phyloP scores from a whole-genome alignment of 2,797 vertebrate species.

The Enteromius treurensis region DNA sequence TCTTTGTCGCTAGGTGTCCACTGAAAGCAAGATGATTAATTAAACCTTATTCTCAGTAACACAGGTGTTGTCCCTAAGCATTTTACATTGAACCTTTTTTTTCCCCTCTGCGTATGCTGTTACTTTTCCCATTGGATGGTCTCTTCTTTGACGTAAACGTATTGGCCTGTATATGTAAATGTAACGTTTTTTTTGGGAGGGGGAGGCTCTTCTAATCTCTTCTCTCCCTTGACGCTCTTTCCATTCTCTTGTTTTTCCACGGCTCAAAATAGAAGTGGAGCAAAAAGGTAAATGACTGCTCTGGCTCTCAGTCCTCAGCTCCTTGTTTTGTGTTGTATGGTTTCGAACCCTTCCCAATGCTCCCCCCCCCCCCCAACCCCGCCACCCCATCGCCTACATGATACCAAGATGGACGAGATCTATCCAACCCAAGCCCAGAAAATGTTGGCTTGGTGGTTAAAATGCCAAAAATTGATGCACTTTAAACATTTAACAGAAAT shows the following conservation, averaged over 20 bases:
- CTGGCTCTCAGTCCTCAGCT: conserved; percentile 87
- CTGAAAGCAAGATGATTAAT: conserved; percentile 44
- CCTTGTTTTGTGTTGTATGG: conserved; percentile 97
- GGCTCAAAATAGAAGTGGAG: conserved; percentile 99
- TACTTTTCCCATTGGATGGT: conserved; percentile 55
- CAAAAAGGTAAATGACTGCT: conserved; percentile 99
- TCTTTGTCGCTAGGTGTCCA: conserved; percentile 64
- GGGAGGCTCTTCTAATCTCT: conserved; percentile 95
- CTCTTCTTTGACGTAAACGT: conserved; percentile 79
- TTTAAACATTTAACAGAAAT: background rate
- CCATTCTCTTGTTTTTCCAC: conserved; percentile 88
- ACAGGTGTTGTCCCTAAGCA: conserved; percentile 17
- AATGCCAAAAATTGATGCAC: conserved; percentile 31
- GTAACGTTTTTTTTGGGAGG: conserved; percentile 58
- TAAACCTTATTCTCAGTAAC: conserved; percentile 28
- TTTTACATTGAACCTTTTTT: conserved; percentile 81
- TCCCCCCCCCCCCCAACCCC: conserved; percentile 50
- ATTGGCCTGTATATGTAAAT: conserved; percentile 69
- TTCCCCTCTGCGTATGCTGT: conserved; percentile 71
- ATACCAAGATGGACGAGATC: conserved; percentile 49
- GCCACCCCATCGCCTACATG: conserved; percentile 63
- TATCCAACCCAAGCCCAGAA: conserved; percentile 43
- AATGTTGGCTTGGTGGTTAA: conserved; percentile 41
- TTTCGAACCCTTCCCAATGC: conserved; percentile 79
- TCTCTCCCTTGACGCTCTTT: conserved; percentile 95